Conservation (phyloP, 2,797 vertebrate genomes). For the Salarias fasciatus region DNA sequence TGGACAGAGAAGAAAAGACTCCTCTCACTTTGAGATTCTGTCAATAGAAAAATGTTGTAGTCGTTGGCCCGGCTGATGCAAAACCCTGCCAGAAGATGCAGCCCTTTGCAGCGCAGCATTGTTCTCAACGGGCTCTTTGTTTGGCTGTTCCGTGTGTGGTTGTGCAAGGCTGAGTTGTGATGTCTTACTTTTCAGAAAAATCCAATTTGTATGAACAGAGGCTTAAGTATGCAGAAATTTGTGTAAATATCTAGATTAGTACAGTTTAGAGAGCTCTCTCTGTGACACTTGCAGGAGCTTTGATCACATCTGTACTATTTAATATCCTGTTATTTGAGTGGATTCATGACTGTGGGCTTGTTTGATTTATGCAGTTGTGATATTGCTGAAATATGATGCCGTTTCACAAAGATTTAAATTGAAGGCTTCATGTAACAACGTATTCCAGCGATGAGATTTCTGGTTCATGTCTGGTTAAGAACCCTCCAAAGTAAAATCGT, state of each 20-base stretch:
- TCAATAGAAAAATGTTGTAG: not conserved
- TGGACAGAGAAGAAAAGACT: not conserved
- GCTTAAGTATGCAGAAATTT: no score
- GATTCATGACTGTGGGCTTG: not conserved
- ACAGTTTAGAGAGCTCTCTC: no score
- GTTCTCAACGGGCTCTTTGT: conserved; percentile 6
- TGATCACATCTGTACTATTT: not conserved
- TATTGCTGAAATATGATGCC: not conserved
- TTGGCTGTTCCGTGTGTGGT: no score
- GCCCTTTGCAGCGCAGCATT: not conserved
- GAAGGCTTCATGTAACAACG: not conserved
- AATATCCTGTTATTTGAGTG: not conserved
- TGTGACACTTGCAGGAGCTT: not conserved
- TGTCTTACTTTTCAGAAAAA: no score
- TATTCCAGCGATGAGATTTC: no score
- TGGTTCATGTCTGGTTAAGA: no score
- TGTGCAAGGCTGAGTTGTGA: no score
- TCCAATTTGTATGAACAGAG: no score
- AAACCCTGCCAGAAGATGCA: not conserved
- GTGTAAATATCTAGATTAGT: no score
- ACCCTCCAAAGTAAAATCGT: no score
- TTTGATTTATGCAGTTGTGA: not conserved
- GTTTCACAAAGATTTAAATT: no score
- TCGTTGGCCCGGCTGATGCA: not conserved
- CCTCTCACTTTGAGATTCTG: not conserved